These are phyloP conservation scores for Mythimna loreyi DNA, from an alignment of 2,888 invertebrate species.

Conservation along the genomic window DNA sequence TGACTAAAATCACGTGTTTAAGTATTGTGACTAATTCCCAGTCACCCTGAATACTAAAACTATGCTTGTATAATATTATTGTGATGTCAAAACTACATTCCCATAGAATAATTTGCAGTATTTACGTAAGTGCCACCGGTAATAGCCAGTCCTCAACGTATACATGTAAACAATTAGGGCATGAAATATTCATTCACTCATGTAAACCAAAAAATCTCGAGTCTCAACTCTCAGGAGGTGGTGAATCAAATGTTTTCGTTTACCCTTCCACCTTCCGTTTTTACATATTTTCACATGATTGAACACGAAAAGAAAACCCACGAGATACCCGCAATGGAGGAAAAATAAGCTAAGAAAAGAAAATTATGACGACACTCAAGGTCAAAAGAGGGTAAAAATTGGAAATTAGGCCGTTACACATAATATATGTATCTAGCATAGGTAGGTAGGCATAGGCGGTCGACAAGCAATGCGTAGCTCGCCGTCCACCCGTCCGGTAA, in stretches of 20 bases:
- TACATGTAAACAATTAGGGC: slow-evolving; percentile 8
- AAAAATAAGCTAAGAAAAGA: slow-evolving; percentile 3
- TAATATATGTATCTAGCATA: no score
- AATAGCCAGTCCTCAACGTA: not conserved
- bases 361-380: not conserved
- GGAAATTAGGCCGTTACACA: not conserved
- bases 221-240: not conserved
- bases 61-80: no score
- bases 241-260: slow-evolving; percentile 20
- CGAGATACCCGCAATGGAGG: slow-evolving; percentile 8
- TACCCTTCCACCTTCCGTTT: slow-evolving; percentile 23
- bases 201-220: slow-evolving; percentile 5
- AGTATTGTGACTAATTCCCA: no score
- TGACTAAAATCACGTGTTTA: no score
- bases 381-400: not conserved
- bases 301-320: slow-evolving; percentile 27
- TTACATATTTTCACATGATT: slow-evolving; percentile 20
- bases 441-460: no score
- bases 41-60: no score
- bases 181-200: slow-evolving; percentile 15
- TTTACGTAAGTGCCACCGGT: not conserved
- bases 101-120: no score
- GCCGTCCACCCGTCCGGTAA: no score
- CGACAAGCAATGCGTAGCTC: no score
- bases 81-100: not conserved